Conservation (phyloP, 2,888 invertebrate species). For the Acrobeloides nanus region DNA sequence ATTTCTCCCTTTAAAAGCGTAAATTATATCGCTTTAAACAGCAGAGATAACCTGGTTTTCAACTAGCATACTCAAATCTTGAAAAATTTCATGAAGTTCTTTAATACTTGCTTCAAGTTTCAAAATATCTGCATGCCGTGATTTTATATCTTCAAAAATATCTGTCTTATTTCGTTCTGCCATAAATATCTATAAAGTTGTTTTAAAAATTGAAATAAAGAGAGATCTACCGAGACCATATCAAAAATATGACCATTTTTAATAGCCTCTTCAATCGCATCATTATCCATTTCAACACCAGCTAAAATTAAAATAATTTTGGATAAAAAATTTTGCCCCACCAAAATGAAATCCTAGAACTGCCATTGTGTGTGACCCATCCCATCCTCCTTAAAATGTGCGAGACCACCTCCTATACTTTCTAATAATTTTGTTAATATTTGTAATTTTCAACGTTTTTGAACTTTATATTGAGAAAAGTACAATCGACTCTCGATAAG, state of each 20-base stretch:
- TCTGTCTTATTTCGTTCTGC: slow-evolving; percentile 31
- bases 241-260: slow-evolving; percentile 25
- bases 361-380: too few relatives aligned
- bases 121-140: slow-evolving; percentile 30
- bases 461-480: too few relatives aligned
- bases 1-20: slow-evolving; percentile 26
- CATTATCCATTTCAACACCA: slow-evolving; percentile 24
- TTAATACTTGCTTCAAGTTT: slow-evolving; percentile 27
- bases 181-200: slow-evolving; percentile 30
- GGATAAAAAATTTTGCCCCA: too few relatives aligned
- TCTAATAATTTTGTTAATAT: too few relatives aligned
- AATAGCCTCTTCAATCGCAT: slow-evolving; percentile 23
- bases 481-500: too few relatives aligned
- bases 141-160: slow-evolving; percentile 33
- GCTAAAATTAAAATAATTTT: slow-evolving; percentile 12
- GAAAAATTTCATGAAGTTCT: slow-evolving; percentile 36
- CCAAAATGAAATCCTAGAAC: too few relatives aligned
- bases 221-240: slow-evolving; percentile 20
- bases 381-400: too few relatives aligned
- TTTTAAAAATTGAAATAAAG: too few relatives aligned
- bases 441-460: too few relatives aligned
- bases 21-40: slow-evolving; percentile 1
- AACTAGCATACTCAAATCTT: slow-evolving; percentile 33
- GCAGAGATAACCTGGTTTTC: slow-evolving; percentile 23
- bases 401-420: too few relatives aligned